Conservation (phyloP, 2,113 vertebrate species). For the Dipodomys spectabilis region DNA sequence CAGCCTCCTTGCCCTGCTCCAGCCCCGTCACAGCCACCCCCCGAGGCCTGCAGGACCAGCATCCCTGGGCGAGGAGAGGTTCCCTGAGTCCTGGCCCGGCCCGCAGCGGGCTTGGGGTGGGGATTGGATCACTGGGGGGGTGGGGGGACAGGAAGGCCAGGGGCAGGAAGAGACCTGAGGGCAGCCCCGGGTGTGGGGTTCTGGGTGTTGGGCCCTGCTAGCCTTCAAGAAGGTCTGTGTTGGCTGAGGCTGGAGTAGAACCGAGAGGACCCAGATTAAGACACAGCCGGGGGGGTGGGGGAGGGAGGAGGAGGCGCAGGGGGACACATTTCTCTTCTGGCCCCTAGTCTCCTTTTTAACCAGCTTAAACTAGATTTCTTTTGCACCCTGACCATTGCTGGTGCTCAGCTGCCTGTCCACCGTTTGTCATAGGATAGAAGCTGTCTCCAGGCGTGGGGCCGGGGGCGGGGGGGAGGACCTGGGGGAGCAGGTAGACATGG, state of each 20-base stretch:
- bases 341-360: accelerated
- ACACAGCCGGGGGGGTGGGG: accelerated
- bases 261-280: neutral
- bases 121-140: accelerated
- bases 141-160: too few species aligned
- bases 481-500: accelerated
- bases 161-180: too few species aligned
- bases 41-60: accelerated
- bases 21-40: neutral
- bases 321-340: neutral
- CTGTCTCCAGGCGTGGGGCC: accelerated
- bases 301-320: accelerated
- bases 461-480: accelerated
- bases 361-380: neutral
- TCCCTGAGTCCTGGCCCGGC: accelerated
- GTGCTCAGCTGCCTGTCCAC: too few species aligned
- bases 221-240: neutral
- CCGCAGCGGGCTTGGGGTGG: neutral
- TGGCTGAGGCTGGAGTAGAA: neutral
- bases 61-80: too few species aligned
- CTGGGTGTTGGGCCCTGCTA: accelerated
- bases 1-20: accelerated
- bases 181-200: too few species aligned
- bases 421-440: neutral
- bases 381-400: too few species aligned